Evolutionary conservation across 2,113 vertebrate genomes (phyloP).

Genomic region (Eira barbara): DNA sequence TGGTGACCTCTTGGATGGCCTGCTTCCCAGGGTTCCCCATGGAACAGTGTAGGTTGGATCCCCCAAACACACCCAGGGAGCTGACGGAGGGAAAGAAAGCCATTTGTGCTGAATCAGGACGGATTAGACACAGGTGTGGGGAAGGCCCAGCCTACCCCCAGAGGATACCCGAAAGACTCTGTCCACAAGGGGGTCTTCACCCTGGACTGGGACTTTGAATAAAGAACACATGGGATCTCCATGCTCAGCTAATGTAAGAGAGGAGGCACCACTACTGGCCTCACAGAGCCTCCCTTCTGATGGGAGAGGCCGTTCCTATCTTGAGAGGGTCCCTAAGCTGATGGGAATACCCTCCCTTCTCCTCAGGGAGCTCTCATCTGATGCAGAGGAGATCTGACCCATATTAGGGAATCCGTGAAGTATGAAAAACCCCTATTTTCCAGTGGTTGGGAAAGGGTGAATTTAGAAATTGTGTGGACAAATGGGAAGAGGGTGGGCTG

Average conservation of each 20-base stretch:
- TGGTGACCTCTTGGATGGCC: background rate
- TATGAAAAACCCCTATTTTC: background rate
- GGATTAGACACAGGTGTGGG: background rate
- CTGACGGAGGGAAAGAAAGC: background rate
- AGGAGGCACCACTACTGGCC: background rate
- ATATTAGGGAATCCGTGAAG: background rate
- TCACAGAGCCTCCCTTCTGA: background rate
- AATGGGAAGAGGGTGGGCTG: background rate
- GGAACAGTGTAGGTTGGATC: background rate
- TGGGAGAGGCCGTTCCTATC: background rate
- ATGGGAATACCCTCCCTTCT: background rate
- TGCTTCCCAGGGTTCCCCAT: background rate
- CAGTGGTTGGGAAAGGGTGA: background rate
- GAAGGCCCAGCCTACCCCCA: background rate
- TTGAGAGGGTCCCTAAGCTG: background rate
- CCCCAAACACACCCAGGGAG: background rate
- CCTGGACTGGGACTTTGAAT: background rate
- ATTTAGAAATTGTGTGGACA: background rate
- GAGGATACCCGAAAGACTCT: background rate
- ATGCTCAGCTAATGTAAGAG: background rate
- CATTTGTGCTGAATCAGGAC: slow-evolving; percentile 40
- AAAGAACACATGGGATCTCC: background rate
- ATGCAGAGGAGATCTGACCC: background rate
- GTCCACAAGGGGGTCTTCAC: background rate
- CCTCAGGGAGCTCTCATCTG: background rate